A percentile compares a stretch with the other conserved stretches of the same genome.
phyloP scores from a whole-genome alignment of 1,140 invertebrate genomes.

The Pemphigus obesinymphae region DNA sequence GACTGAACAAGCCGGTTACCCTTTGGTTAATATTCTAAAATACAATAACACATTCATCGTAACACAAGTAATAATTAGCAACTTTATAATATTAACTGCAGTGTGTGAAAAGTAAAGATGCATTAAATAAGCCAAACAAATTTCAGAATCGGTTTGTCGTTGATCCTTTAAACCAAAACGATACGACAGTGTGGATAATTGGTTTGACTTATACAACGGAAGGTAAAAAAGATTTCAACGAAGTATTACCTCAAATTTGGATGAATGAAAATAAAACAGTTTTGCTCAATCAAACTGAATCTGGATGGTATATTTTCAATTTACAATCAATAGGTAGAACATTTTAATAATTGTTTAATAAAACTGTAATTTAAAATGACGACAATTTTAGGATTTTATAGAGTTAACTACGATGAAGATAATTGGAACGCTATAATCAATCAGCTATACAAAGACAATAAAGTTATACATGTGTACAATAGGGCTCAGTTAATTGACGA shows the following conservation, averaged over 20 bases:
- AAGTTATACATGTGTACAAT: constrained; percentile 42
- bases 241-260: background rate
- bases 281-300: background rate
- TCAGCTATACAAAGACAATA: constrained; percentile 19
- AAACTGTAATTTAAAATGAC: too few species aligned
- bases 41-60: constrained; percentile 60
- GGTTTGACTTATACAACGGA: constrained; percentile 37
- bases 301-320: constrained; percentile 33
- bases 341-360: background rate
- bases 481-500: constrained; percentile 62
- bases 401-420: constrained; percentile 56
- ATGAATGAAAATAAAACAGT: background rate
- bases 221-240: background rate
- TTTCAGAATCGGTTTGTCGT: constrained; percentile 17
- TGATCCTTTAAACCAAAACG: background rate
- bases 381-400: constrained; percentile 54
- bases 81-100: too few species aligned
- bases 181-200: background rate
- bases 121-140: too few species aligned
- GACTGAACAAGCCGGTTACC: constrained; percentile 70
- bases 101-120: too few species aligned
- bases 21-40: constrained; percentile 61
- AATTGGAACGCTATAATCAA: constrained; percentile 52
- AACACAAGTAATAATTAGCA: too few species aligned
- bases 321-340: constrained; percentile 22